Evolutionary conservation across 2,797 vertebrate genomes (phyloP).

Genomic region (Phrynocephalus forsythii): DNA sequence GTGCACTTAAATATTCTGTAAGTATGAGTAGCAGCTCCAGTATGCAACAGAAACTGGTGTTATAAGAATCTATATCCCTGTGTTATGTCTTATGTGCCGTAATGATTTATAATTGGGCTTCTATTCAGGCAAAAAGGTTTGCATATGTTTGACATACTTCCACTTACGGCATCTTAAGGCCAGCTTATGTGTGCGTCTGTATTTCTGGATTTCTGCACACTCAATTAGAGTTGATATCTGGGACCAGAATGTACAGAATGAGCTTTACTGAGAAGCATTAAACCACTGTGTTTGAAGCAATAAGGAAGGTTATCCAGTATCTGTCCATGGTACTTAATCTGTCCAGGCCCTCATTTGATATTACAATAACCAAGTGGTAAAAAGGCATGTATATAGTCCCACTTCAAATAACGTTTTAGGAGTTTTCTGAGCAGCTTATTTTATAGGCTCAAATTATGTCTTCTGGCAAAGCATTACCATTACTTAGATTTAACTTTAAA

Average conservation of each 20-base stretch:
- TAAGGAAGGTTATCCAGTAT: neutral
- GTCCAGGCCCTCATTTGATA: neutral
- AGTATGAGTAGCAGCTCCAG: neutral
- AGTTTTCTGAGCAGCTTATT: neutral
- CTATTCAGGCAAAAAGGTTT: neutral
- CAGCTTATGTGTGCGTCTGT: neutral
- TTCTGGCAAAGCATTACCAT: neutral
- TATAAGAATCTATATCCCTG: neutral
- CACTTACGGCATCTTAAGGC: neutral
- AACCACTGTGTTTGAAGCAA: neutral
- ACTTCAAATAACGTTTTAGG: neutral
- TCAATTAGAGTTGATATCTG: neutral
- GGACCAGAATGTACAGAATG: neutral
- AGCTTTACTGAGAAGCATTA: neutral
- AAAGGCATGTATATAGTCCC: neutral
- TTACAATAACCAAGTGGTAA: neutral
- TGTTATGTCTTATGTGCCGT: neutral
- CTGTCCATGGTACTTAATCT: neutral
- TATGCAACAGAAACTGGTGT: neutral
- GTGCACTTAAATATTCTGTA: neutral
- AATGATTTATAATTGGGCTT: neutral
- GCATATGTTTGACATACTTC: neutral
- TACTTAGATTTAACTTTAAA: conserved; percentile 1
- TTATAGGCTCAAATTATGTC: neutral
- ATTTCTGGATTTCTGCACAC: neutral